Evolutionary conservation across 2,113 vertebrate genomes (phyloP).

Genomic region (Ochotona princeps): DNA sequence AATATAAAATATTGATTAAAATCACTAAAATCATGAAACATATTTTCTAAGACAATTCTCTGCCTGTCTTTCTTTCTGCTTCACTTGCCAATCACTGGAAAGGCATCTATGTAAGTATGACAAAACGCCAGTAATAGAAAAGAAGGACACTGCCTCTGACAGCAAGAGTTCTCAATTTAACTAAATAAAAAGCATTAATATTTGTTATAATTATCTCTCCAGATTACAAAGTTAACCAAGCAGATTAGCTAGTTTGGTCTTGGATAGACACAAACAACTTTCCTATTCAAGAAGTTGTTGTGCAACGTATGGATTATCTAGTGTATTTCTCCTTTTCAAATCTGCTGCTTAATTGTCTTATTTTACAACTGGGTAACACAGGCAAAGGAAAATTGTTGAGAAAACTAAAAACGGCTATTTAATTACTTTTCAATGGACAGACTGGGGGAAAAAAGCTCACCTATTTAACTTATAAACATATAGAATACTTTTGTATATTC

Average conservation of each 20-base stretch:
- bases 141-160: background rate
- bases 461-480: slow-evolving; percentile 12
- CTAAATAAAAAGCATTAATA: background rate
- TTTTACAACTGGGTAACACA: background rate
- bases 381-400: background rate
- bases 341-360: background rate
- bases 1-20: background rate
- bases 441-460: background rate
- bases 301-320: background rate
- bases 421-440: background rate
- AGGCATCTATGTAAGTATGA: background rate
- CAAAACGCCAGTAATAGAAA: background rate
- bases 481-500: background rate
- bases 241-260: background rate
- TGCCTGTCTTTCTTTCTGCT: background rate
- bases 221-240: slow-evolving; percentile 22
- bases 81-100: background rate
- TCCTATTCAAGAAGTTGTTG: background rate
- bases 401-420: background rate
- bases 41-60: background rate
- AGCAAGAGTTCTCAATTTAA: background rate
- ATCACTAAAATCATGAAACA: background rate
- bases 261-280: background rate
- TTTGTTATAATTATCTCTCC: background rate
- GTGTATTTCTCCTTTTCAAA: background rate